phyloP scores from a whole-genome alignment of 1,140 invertebrate genomes.

The Heterodera schachtii region DNA sequence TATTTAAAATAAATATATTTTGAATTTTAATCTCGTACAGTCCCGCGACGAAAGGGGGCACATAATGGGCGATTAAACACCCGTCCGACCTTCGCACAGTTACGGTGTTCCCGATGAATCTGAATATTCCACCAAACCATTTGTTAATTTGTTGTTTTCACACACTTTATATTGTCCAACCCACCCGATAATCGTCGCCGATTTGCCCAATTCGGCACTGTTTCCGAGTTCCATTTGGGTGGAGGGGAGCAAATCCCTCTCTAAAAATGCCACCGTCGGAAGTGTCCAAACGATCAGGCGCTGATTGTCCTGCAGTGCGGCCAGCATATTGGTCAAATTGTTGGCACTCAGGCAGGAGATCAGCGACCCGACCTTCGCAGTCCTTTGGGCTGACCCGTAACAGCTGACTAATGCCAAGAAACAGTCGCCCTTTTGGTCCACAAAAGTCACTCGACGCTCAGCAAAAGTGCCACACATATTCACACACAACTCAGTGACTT shows the following conservation, averaged over 20 bases:
- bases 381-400: constrained; percentile 69
- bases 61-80: constrained; percentile 72
- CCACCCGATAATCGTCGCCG: constrained; percentile 54
- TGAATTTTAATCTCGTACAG: neutral
- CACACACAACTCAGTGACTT: constrained; percentile 73
- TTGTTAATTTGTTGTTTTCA: neutral
- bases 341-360: constrained; percentile 81
- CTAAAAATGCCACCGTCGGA: constrained; percentile 76
- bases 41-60: constrained; percentile 74
- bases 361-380: constrained; percentile 78
- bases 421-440: constrained; percentile 81
- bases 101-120: constrained; percentile 79
- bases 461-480: constrained; percentile 77
- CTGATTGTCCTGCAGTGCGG: constrained; percentile 77
- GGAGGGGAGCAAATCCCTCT: constrained; percentile 75
- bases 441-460: constrained; percentile 77
- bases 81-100: constrained; percentile 76
- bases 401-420: constrained; percentile 76
- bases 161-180: neutral
- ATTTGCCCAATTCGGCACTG: constrained; percentile 55
- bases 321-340: constrained; percentile 79
- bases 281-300: constrained; percentile 80
- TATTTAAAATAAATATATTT: neutral
- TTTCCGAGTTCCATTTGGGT: constrained; percentile 71
- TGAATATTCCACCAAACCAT: constrained; percentile 64